Base-by-base conservation (phyloP, 1,140 invertebrate genomes). In the Drosophila watanabei region DNA sequence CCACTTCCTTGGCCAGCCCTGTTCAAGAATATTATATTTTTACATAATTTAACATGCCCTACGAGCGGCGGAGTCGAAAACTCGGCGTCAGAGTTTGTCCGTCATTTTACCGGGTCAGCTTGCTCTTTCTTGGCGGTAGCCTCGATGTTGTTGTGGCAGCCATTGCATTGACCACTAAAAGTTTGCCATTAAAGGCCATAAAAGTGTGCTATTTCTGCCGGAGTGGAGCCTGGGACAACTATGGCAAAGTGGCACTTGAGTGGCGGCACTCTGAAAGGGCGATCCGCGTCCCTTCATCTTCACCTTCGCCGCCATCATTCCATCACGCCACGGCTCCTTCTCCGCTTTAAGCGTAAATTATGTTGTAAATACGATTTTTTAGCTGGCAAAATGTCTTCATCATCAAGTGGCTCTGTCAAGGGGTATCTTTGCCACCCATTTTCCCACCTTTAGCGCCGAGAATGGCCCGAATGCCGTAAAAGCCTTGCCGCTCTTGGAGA, bases 301-400 rank as follows among this genome's bases (percentile, higher is more conserved):
- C 49, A 48, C 43, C 43, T 45, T 46, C 8, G 24, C 35, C 16
- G 65, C 39, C 30, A 39, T 72, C 30, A 43, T 65, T 39, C 35
- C 64, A 18, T 39, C 28, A 24, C 8, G 7, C 10, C 56, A 11
- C 8, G 14, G 11, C 16, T 4, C 18, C 30, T 20, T 24, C 11
- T 13, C 5, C 39, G 54, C 48, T 70, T 70, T 66, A 78, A 85
- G 82, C 68, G 78, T 69, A 82, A 85, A 85, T 85, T 76, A 86
- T 85, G 82, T 85, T 86, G 82, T 79, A 85, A 85, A 85, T 79
- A 86, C 82, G 71, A 82, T 86, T 85, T 84, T 85, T 85, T 73
- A 86, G 64, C 73, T 64, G 49, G 82, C 71, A 65, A 86, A 85
- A 85, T 85, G 68, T 86, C 82, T 85, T 85, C 79, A 82, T 85